These are phyloP conservation scores for Myripristis murdjan DNA, from an alignment of 2,797 vertebrate species.

Conservation along the genomic window DNA sequence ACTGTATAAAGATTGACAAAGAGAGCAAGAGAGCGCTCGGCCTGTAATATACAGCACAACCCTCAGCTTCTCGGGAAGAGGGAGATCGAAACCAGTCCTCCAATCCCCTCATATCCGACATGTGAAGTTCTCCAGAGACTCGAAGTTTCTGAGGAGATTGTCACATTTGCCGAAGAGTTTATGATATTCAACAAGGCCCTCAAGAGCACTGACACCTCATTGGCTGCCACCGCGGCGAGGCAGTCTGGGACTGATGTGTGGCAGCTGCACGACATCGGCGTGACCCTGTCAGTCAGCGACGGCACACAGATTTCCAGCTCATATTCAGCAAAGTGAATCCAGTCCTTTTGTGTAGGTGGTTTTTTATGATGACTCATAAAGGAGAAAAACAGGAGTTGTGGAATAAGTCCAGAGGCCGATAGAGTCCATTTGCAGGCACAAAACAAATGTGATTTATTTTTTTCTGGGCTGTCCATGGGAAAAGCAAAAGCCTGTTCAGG, in stretches of 20 bases:
- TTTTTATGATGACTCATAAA: no score
- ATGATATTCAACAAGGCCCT: conserved; percentile 61
- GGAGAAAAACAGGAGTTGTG: not conserved
- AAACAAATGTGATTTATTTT: conserved; percentile 34
- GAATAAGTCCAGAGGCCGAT: not conserved
- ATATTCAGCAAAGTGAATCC: conserved; percentile 39
- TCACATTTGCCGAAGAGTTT: conserved; percentile 63
- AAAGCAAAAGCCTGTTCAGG: conserved; percentile 47
- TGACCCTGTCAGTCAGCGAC: conserved; percentile 31
- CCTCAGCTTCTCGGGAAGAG: conserved; percentile 36
- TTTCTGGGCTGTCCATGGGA: conserved; percentile 19
- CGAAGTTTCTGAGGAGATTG: conserved; percentile 57
- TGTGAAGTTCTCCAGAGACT: conserved; percentile 56
- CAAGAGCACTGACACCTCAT: conserved; percentile 61
- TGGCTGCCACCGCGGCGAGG: conserved; percentile 58
- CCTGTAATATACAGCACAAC: conserved; percentile 33
- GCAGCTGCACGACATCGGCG: conserved; percentile 42
- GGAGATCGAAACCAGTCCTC: conserved; percentile 45
- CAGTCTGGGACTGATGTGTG: conserved; percentile 44
- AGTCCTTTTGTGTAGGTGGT: conserved; percentile 27
- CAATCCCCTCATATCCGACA: conserved; percentile 41
- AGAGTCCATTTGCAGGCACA: conserved; percentile 22
- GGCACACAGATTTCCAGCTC: conserved; percentile 36
- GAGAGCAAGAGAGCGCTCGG: conserved; percentile 36
- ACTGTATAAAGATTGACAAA: conserved; percentile 51